Conservation (phyloP, 2,888 invertebrate species). For the Sipunculus nudus region DNA sequence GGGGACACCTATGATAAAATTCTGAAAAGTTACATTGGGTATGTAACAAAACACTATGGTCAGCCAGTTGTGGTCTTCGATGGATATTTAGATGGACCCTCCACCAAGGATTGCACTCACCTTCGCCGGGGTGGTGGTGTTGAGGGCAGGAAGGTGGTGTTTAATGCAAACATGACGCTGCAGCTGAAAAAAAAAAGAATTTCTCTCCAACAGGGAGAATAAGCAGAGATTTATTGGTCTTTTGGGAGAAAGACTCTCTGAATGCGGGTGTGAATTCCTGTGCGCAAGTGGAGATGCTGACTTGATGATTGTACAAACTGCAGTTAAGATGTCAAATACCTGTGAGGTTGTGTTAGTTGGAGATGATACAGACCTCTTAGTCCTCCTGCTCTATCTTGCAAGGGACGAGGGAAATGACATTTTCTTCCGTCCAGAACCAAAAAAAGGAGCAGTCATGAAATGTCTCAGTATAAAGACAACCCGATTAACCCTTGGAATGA, state of each 20-base stretch:
- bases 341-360: constrained; percentile 35
- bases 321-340: constrained; percentile 20
- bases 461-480: background rate
- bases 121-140: constrained; percentile 31
- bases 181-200: constrained; percentile 38
- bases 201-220: constrained; percentile 40
- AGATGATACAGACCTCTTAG: constrained; percentile 47
- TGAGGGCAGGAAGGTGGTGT: constrained; percentile 21
- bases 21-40: constrained; percentile 24
- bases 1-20: constrained; percentile 34
- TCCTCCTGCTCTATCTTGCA: constrained; percentile 28
- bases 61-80: constrained; percentile 32
- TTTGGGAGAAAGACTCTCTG: constrained; percentile 16
- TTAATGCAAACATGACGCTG: constrained; percentile 31
- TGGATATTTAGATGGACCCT: constrained; percentile 28
- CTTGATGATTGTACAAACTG: constrained; percentile 37
- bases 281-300: constrained; percentile 46
- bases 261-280: constrained; percentile 8
- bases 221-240: constrained; percentile 41
- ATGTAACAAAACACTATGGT: constrained; percentile 26
- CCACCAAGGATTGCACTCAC: constrained; percentile 40
- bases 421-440: background rate
- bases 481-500: background rate
- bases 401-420: background rate
- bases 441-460: background rate